Conservation (phyloP, 2,888 invertebrate species). For the Listrodromus nycthemerus region DNA sequence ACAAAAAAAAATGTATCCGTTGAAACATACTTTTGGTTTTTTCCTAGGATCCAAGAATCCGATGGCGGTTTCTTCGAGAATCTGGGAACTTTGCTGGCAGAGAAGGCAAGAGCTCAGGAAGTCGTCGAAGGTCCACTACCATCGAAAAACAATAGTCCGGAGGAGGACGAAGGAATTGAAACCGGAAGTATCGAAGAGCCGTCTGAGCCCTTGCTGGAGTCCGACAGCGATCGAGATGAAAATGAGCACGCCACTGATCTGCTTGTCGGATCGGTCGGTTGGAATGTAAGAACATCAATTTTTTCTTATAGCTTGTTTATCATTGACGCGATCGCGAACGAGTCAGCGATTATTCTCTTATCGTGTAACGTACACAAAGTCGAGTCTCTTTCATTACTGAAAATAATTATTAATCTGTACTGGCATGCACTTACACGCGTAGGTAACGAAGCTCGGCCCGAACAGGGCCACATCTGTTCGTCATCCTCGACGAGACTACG, state of each 20-base stretch:
- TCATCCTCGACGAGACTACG: constrained; percentile 49
- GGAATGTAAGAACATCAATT: constrained; percentile 89
- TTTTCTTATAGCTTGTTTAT: constrained; percentile 16
- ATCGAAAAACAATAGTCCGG: constrained; percentile 78
- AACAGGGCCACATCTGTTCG: constrained; percentile 61
- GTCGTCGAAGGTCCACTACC: constrained; percentile 78
- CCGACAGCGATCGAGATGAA: constrained; percentile 89
- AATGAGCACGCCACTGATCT: constrained; percentile 87
- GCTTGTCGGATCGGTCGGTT: constrained; percentile 88
- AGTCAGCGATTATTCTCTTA: constrained; percentile 42
- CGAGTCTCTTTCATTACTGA: background rate
- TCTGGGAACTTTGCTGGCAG: constrained; percentile 89
- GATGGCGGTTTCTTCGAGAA: constrained; percentile 94
- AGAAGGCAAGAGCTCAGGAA: constrained; percentile 78
- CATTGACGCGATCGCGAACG: constrained; percentile 9
- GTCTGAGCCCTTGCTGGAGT: constrained; percentile 87
- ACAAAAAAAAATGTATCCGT: background rate
- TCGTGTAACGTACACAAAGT: constrained; percentile 7
- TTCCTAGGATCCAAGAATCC: constrained; percentile 91
- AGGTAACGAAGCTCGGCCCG: constrained; percentile 3
- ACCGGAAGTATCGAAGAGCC: constrained; percentile 77
- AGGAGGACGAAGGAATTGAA: constrained; percentile 82
- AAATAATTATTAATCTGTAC: constrained; percentile 33
- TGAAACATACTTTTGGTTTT: constrained; percentile 33
- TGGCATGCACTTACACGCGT: background rate